phyloP scores from a whole-genome alignment of 2,113 vertebrate genomes.

The Spea bombifrons region DNA sequence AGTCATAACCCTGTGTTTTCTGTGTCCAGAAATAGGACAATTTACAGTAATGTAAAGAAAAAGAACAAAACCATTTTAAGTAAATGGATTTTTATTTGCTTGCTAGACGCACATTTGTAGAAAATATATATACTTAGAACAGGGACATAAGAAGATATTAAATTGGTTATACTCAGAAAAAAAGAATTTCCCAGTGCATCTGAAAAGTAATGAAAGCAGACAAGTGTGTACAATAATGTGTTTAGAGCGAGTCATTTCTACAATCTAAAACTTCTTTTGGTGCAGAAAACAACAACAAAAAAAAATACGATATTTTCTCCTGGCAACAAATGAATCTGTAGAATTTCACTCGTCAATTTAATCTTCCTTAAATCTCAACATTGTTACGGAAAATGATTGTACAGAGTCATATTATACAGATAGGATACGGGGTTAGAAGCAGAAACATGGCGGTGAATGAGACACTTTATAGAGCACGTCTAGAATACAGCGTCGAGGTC shows the following conservation, averaged over 20 bases:
- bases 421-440: no score
- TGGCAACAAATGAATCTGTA: not conserved
- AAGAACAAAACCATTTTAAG: conserved; percentile 5
- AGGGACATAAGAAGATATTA: not conserved
- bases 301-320: not conserved
- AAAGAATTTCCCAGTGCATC: conserved; percentile 60
- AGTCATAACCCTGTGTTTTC: not conserved
- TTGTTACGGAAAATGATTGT: not conserved
- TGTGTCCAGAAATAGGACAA: not conserved
- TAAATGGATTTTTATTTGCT: no score
- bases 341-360: not conserved
- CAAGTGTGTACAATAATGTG: not conserved
- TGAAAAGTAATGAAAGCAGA: conserved; percentile 51
- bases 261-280: not conserved
- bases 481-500: no score
- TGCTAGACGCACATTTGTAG: fast-evolving
- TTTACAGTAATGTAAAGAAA: not conserved
- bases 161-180: conserved; percentile 48
- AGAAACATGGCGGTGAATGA: no score
- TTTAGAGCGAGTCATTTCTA: not conserved
- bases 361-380: not conserved
- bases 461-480: no score
- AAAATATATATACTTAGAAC: not conserved
- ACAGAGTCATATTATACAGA: not conserved
- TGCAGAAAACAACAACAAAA: not conserved